Conservation (phyloP, 2,888 invertebrate genomes). For the Rotaria macrura region DNA sequence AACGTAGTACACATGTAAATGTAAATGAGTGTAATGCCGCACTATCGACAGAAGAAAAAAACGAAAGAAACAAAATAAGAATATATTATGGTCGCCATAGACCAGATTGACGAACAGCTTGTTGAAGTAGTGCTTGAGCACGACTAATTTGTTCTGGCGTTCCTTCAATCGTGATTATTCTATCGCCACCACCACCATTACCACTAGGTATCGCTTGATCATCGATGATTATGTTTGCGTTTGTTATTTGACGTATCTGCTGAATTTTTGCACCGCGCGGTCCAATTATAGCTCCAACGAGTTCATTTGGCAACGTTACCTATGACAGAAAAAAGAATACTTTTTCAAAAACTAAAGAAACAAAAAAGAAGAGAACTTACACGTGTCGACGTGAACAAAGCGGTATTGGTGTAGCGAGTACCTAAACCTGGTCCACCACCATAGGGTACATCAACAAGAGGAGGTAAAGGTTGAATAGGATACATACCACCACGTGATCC, state of each 20-base stretch:
- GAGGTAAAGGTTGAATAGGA: constrained; percentile 1
- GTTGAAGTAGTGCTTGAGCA: constrained; percentile 91
- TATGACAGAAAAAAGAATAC: neutral
- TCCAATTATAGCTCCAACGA: constrained; percentile 96
- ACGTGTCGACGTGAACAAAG: neutral
- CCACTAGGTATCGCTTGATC: constrained; percentile 55
- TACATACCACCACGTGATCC: neutral
- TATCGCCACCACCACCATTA: constrained; percentile 55
- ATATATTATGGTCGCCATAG: neutral
- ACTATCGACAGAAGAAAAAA: neutral
- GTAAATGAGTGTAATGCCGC: neutral
- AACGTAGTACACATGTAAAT: neutral
- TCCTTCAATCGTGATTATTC: constrained; percentile 90
- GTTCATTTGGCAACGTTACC: constrained; percentile 4
- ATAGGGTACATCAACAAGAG: neutral
- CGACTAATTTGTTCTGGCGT: constrained; percentile 80
- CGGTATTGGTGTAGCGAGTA: neutral
- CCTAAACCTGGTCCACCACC: neutral
- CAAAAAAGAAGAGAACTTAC: neutral
- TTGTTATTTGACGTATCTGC: constrained; percentile 86
- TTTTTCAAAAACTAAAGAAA: neutral
- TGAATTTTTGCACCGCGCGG: constrained; percentile 91
- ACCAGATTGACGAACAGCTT: constrained; percentile 12
- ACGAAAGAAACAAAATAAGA: neutral
- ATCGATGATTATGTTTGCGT: constrained; percentile 89